Evolutionary conservation across 2,797 vertebrate species (phyloP).

Genomic region (Neosilurus hyrtlii): DNA sequence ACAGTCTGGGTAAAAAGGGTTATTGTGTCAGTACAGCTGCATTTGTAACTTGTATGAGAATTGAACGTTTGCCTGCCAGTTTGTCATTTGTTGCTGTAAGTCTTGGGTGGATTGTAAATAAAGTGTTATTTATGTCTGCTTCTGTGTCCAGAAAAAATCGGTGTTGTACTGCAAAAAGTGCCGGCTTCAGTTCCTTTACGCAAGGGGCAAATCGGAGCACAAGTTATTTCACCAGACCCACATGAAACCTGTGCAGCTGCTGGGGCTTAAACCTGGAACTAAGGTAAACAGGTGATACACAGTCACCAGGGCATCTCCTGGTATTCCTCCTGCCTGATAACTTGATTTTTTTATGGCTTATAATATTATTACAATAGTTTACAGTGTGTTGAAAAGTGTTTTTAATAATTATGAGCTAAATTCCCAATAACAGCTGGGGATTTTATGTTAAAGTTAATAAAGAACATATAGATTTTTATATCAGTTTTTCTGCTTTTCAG

Average conservation of each 20-base stretch:
- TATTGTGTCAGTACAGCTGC: neutral
- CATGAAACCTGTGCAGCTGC: slow-evolving; percentile 82
- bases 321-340: neutral
- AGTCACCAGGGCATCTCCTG: neutral
- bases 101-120: neutral
- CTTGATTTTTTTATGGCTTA: neutral
- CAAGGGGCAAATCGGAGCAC: slow-evolving; percentile 84
- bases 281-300: slow-evolving; percentile 71
- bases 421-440: neutral
- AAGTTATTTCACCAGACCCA: slow-evolving; percentile 84
- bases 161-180: slow-evolving; percentile 85
- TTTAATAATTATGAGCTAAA: neutral
- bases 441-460: neutral
- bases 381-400: neutral
- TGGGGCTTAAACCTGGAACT: slow-evolving; percentile 87
- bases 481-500: slow-evolving; percentile 50
- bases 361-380: neutral
- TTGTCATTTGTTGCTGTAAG: neutral
- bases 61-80: neutral
- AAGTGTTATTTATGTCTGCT: neutral
- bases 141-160: slow-evolving; percentile 77
- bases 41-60: neutral
- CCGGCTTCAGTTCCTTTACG: slow-evolving; percentile 87
- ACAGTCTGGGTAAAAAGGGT: too few relatives aligned
- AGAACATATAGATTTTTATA: neutral